Evolutionary conservation across 2,113 vertebrate species (phyloP).

Genomic region (Litocranius walleri): DNA sequence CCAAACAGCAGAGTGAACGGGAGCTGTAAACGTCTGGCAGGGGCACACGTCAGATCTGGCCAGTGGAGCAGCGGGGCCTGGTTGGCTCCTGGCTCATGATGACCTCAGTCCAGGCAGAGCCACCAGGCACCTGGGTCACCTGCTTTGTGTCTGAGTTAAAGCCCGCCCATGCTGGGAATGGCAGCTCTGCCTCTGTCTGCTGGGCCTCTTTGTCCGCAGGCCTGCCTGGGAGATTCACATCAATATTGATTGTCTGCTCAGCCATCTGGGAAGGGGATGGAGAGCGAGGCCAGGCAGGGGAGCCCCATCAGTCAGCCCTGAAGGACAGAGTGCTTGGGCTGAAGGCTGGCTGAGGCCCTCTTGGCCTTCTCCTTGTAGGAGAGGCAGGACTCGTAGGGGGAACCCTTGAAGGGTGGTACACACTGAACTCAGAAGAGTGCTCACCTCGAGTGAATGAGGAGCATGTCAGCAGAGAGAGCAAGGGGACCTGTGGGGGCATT

Average conservation of each 20-base stretch:
- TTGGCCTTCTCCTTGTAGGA: neutral
- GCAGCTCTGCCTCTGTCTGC: neutral
- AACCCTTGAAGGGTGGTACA: neutral
- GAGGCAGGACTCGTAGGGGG: neutral
- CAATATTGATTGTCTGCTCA: conserved; percentile 33
- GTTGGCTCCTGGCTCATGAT: neutral
- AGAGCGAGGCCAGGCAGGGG: no score
- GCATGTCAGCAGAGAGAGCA: neutral
- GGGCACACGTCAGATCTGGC: neutral
- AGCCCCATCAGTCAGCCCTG: neutral
- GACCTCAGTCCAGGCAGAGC: neutral
- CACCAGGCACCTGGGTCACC: neutral
- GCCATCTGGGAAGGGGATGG: neutral
- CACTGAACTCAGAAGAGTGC: neutral
- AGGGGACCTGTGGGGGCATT: accelerated
- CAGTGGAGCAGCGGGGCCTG: no score
- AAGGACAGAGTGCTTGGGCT: neutral
- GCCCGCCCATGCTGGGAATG: neutral
- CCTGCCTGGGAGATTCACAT: conserved; percentile 7
- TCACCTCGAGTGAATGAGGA: neutral
- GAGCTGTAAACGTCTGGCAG: neutral
- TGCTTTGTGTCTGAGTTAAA: conserved; percentile 2
- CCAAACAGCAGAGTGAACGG: neutral
- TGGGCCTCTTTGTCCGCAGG: neutral
- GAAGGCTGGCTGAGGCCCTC: neutral